Conservation (phyloP, 2,888 invertebrate genomes). For the Folsomia candida region DNA sequence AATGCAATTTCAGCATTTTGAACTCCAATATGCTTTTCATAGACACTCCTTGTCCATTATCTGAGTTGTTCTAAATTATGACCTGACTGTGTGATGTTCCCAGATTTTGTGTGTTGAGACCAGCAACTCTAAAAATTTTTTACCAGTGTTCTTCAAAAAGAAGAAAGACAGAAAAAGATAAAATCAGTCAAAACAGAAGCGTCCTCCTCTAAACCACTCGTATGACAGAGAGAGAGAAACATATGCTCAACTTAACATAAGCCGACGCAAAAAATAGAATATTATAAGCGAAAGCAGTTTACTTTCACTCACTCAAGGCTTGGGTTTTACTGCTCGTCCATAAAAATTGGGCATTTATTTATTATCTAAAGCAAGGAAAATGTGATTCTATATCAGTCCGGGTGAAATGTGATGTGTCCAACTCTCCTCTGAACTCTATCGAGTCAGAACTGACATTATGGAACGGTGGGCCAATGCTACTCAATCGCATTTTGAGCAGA, state of each 20-base stretch:
- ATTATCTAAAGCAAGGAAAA: background rate
- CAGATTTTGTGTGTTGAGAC: background rate
- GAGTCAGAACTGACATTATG: background rate
- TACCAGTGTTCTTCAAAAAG: background rate
- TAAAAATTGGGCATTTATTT: constrained; percentile 7
- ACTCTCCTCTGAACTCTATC: background rate
- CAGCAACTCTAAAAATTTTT: no score
- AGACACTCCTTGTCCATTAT: background rate
- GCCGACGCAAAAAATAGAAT: no score
- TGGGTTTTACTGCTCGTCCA: background rate
- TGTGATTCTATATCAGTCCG: background rate
- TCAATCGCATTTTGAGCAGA: no score
- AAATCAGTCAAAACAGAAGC: background rate
- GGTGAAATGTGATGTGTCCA: background rate
- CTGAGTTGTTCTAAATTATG: background rate
- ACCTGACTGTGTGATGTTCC: background rate
- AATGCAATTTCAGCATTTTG: background rate
- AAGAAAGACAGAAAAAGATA: background rate
- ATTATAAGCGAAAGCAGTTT: background rate
- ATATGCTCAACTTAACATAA: background rate
- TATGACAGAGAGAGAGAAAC: background rate
- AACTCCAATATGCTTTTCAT: background rate
- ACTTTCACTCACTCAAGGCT: background rate
- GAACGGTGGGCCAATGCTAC: background rate
- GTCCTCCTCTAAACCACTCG: background rate